phyloP scores from a whole-genome alignment of 2,888 invertebrate genomes.

The Tiphia femorata region DNA sequence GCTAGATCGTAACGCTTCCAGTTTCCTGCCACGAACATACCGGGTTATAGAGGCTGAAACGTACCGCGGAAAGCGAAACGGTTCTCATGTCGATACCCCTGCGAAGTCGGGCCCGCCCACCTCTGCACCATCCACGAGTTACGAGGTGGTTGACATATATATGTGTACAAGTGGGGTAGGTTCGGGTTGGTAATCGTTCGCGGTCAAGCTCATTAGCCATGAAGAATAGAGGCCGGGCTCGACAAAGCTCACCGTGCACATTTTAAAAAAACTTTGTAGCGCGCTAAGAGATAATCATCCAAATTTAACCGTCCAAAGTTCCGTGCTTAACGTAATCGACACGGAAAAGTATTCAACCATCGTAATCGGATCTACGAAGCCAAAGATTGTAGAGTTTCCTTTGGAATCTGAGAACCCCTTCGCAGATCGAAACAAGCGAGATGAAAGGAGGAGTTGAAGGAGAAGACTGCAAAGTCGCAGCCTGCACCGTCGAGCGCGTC shows the following conservation, averaged over 20 bases:
- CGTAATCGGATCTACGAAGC: background rate
- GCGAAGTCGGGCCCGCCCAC: conserved; percentile 1
- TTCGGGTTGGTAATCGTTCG: too few species aligned
- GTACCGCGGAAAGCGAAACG: conserved; percentile 12
- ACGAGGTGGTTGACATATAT: too few species aligned
- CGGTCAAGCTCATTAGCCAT: too few species aligned
- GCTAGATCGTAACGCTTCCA: conserved; percentile 27
- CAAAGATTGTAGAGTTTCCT: conserved; percentile 23
- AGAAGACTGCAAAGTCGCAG: conserved; percentile 15
- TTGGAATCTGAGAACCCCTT: background rate
- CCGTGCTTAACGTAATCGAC: too few species aligned
- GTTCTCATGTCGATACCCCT: conserved; percentile 18
- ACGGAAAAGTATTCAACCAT: too few species aligned
- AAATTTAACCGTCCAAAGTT: too few species aligned
- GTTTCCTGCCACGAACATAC: conserved; percentile 31
- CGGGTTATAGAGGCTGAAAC: conserved; percentile 20
- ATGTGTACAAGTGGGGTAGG: too few species aligned
- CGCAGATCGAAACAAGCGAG: background rate
- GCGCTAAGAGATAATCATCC: too few species aligned
- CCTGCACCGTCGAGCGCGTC: conserved; percentile 28
- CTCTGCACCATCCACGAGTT: conserved; percentile 8
- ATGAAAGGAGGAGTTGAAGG: conserved; percentile 11
- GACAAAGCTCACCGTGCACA: too few species aligned
- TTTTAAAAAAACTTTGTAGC: too few species aligned
- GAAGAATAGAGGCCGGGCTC: too few species aligned